Percentiles rank a stretch among this genome's conserved stretches.
phyloP scores from a whole-genome alignment of 2,113 vertebrate genomes.

The Lepus americanus region DNA sequence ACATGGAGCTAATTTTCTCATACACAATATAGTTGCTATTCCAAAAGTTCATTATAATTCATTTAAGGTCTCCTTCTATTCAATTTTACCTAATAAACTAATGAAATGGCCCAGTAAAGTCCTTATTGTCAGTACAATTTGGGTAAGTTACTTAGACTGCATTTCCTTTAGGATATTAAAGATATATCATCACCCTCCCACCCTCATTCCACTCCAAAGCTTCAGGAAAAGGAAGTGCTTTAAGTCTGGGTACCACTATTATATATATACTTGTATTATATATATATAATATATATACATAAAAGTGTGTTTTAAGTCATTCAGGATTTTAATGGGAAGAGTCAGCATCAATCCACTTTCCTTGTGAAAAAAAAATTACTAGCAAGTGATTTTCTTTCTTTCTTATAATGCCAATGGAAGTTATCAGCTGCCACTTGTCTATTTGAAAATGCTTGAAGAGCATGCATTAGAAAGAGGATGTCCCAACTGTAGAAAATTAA shows the following conservation, averaged over 20 bases:
- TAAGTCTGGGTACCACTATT: background rate
- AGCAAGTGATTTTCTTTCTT: constrained; percentile 56
- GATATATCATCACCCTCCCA: constrained; percentile 24
- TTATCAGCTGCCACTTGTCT: background rate
- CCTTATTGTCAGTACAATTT: constrained; percentile 83
- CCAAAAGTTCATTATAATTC: constrained; percentile 86
- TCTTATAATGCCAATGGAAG: background rate
- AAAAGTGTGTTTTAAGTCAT: constrained; percentile 8
- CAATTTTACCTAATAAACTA: constrained; percentile 86
- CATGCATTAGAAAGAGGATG: background rate
- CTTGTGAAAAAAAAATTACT: constrained; percentile 47
- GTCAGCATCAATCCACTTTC: constrained; percentile 54
- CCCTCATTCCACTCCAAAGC: background rate
- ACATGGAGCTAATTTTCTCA: constrained; percentile 88
- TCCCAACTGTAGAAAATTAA: background rate
- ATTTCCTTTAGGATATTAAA: constrained; percentile 82
- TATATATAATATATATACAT: background rate
- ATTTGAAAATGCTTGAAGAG: constrained; percentile 6
- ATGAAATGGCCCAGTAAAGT: constrained; percentile 84
- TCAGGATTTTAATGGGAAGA: constrained; percentile 32
- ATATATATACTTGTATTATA: background rate
- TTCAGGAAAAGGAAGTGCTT: background rate
- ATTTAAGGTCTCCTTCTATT: constrained; percentile 83
- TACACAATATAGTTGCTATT: constrained; percentile 87
- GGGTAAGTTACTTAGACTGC: constrained; percentile 65